These are phyloP conservation scores for Mola mola DNA, from an alignment of 2,113 vertebrate genomes.

Conservation along the genomic window DNA sequence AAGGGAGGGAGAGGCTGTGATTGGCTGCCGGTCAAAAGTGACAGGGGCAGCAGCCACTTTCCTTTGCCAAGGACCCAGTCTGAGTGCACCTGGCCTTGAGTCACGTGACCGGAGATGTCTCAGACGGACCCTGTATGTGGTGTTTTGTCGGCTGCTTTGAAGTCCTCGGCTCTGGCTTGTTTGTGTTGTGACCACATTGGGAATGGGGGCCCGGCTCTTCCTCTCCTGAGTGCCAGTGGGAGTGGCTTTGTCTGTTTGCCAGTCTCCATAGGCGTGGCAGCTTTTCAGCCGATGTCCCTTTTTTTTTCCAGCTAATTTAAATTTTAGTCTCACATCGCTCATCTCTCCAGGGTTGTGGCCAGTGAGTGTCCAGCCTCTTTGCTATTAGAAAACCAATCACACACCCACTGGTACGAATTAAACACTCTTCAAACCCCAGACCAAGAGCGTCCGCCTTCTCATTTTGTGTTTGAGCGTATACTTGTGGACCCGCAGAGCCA, in stretches of 20 bases:
- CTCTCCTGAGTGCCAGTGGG: conserved; percentile 51
- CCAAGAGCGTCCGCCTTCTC: conserved; percentile 38
- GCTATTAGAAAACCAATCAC: conserved; percentile 45
- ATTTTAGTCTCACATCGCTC: conserved; percentile 35
- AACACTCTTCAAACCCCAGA: conserved; percentile 19
- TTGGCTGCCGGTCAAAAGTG: conserved; percentile 70
- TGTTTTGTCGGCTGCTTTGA: conserved; percentile 67
- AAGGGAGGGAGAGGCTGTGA: conserved; percentile 46
- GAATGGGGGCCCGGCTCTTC: conserved; percentile 53
- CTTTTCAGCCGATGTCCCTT: conserved; percentile 39
- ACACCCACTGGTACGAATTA: conserved; percentile 29
- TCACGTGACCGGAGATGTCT: conserved; percentile 77
- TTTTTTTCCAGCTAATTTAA: conserved; percentile 61
- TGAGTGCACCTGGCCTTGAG: conserved; percentile 72
- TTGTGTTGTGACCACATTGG: conserved; percentile 54
- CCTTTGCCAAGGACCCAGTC: conserved; percentile 65
- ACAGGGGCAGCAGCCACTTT: conserved; percentile 50
- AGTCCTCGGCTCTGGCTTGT: conserved; percentile 58
- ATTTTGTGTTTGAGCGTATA: conserved; percentile 29
- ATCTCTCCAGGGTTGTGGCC: conserved; percentile 26
- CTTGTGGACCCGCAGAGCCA: conserved; percentile 24
- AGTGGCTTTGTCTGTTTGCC: conserved; percentile 55
- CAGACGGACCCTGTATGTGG: conserved; percentile 67
- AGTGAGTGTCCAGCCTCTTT: conserved; percentile 18
- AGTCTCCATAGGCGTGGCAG: conserved; percentile 37